Conservation (phyloP, 2,888 invertebrate species). For the Agonopterix alstromeriana region DNA sequence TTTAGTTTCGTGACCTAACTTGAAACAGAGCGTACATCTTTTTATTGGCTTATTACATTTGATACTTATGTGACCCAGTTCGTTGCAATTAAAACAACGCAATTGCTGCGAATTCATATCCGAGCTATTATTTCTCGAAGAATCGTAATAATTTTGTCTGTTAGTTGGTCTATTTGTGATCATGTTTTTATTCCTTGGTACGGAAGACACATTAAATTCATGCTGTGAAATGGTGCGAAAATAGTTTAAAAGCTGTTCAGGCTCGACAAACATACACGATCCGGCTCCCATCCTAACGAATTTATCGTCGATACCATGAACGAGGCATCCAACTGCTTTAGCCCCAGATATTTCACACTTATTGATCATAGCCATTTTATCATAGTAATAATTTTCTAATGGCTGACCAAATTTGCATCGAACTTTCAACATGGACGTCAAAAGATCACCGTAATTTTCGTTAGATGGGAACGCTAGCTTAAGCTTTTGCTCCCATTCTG, state of each 20-base stretch:
- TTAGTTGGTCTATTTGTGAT: too few relatives aligned
- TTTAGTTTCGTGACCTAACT: conserved; percentile 2
- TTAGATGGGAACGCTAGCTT: not conserved
- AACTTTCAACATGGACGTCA: conserved; percentile 9
- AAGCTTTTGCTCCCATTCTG: conserved; percentile 8
- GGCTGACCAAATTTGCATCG: conserved; percentile 13
- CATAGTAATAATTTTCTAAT: conserved; percentile 14
- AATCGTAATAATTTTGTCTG: too few relatives aligned
- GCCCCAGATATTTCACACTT: conserved; percentile 12
- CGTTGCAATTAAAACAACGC: too few relatives aligned
- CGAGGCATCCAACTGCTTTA: conserved; percentile 13
- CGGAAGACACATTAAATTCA: not conserved
- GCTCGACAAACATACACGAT: conserved; percentile 11
- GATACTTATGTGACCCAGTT: not conserved
- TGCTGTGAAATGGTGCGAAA: conserved; percentile 6
- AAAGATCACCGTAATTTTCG: not conserved
- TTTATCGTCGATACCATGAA: conserved; percentile 16
- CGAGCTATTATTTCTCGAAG: too few relatives aligned
- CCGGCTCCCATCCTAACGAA: conserved; percentile 14
- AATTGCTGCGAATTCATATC: too few relatives aligned
- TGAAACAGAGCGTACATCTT: conserved; percentile 1
- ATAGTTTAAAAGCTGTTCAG: conserved; percentile 10
- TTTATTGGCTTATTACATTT: conserved; percentile 3
- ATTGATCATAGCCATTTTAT: conserved; percentile 14
- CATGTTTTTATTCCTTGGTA: too few relatives aligned